A percentile compares a stretch with the other conserved stretches of the same genome.
These are phyloP conservation scores for Panthera leo DNA, from an alignment of 2,113 vertebrate species.

Conservation along the genomic window DNA sequence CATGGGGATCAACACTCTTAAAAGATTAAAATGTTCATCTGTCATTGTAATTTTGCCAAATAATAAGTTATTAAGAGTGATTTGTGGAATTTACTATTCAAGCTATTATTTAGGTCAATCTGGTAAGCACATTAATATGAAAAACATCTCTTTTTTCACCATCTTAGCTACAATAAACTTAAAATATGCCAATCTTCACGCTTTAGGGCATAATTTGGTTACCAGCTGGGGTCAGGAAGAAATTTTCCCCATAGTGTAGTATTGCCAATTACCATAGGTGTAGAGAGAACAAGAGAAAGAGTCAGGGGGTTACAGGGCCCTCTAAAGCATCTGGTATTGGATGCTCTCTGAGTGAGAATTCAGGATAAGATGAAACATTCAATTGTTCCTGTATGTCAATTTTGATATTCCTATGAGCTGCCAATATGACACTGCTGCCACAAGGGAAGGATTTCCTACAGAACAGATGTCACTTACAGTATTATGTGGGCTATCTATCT, in stretches of 20 bases:
- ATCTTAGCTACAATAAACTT: constrained; percentile 65
- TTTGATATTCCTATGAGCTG: constrained; percentile 56
- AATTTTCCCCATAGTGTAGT: constrained; percentile 61
- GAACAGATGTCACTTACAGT: constrained; percentile 72
- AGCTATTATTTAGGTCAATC: constrained; percentile 56
- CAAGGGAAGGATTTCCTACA: constrained; percentile 54
- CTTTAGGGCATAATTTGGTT: constrained; percentile 73
- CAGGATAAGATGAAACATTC: constrained; percentile 53
- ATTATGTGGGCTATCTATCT: constrained; percentile 74
- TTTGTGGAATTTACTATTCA: constrained; percentile 32
- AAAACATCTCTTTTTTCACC: constrained; percentile 56
- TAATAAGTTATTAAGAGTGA: constrained; percentile 23
- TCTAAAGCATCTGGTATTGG: constrained; percentile 77
- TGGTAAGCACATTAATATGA: constrained; percentile 53
- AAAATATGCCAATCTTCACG: constrained; percentile 75
- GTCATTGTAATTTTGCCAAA: constrained; percentile 56
- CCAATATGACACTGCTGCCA: constrained; percentile 53
- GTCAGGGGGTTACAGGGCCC: constrained; percentile 60
- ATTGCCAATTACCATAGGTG: constrained; percentile 73
- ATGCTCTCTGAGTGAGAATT: constrained; percentile 64
- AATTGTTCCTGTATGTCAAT: constrained; percentile 65
- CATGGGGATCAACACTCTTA: not conserved
- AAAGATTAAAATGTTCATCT: constrained; percentile 48
- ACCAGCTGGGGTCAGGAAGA: constrained; percentile 72
- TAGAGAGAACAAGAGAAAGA: constrained; percentile 57